Conservation (phyloP, 2,888 invertebrate species). For the Psylliodes chrysocephalus region DNA sequence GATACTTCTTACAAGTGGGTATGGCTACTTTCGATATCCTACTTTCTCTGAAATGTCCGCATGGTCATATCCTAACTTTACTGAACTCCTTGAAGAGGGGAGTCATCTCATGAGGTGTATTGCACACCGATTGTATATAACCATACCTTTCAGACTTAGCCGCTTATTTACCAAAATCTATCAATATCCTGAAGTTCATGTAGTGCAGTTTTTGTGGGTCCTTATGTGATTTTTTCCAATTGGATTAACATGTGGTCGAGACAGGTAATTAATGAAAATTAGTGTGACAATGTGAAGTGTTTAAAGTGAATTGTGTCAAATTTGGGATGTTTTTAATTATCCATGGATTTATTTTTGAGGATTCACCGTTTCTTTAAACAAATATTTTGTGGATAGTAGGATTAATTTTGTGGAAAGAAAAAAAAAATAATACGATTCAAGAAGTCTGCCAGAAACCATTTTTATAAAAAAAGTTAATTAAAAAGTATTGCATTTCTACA, state of each 20-base stretch:
- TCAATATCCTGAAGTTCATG: constrained; percentile 48
- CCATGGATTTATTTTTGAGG: not conserved
- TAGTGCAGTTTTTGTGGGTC: constrained; percentile 50
- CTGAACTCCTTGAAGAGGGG: constrained; percentile 46
- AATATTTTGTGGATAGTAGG: too few relatives aligned
- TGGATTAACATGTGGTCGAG: constrained; percentile 55
- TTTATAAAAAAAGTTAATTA: too few relatives aligned
- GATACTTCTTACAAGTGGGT: constrained; percentile 57
- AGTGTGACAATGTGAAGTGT: constrained; percentile 20
- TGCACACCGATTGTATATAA: constrained; percentile 56
- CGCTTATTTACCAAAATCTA: constrained; percentile 53
- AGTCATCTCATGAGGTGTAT: constrained; percentile 45
- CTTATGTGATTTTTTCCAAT: constrained; percentile 46
- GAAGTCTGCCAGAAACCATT: too few relatives aligned
- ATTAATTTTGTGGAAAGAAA: too few relatives aligned
- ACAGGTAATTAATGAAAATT: constrained; percentile 51
- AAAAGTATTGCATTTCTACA: too few relatives aligned
- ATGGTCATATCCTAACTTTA: constrained; percentile 52
- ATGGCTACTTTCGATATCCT: constrained; percentile 59
- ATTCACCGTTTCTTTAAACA: too few relatives aligned
- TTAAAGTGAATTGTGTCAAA: constrained; percentile 18
- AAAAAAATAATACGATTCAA: too few relatives aligned
- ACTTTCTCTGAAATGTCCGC: constrained; percentile 58
- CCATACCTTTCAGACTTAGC: constrained; percentile 43
- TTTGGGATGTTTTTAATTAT: constrained; percentile 4